A percentile compares a stretch with the other conserved stretches of the same genome.
Conservation (phyloP, 2,113 vertebrate species). For the Micromys minutus region DNA sequence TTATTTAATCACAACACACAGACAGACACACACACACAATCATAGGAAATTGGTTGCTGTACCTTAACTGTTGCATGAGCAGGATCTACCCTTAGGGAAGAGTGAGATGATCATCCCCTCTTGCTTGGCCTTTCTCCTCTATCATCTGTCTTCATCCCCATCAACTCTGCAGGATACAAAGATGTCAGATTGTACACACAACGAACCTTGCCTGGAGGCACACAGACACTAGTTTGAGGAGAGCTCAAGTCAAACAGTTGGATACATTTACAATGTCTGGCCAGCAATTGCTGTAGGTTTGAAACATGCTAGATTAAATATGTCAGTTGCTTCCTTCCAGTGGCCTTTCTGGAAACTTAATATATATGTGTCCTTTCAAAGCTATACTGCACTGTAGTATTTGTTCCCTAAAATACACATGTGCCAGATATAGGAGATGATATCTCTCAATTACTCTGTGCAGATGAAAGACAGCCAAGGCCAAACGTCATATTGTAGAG, state of each 20-base stretch:
- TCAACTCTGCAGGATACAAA: not conserved
- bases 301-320: slow-evolving; percentile 32
- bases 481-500: not conserved
- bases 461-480: not conserved
- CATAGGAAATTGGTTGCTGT: slow-evolving; percentile 60
- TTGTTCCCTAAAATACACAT: not conserved
- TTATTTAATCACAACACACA: slow-evolving; percentile 56
- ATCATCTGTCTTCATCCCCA: slow-evolving; percentile 15
- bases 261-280: slow-evolving; percentile 4
- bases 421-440: not conserved
- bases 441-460: not conserved
- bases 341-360: slow-evolving; percentile 43
- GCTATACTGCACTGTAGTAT: not conserved
- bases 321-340: slow-evolving; percentile 23
- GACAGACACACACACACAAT: not conserved
- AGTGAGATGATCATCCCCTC: not conserved
- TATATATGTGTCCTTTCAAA: slow-evolving; percentile 33
- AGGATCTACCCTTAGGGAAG: not conserved
- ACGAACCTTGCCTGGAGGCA: not conserved
- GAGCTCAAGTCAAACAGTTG: slow-evolving; percentile 56
- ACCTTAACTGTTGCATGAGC: not conserved
- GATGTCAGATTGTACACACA: not conserved
- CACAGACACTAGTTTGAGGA: not conserved
- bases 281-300: slow-evolving; percentile 28
- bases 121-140: not conserved